Evolutionary conservation across 1,140 invertebrate species (phyloP).

Genomic region (Tetranychus cinnabarinus): DNA sequence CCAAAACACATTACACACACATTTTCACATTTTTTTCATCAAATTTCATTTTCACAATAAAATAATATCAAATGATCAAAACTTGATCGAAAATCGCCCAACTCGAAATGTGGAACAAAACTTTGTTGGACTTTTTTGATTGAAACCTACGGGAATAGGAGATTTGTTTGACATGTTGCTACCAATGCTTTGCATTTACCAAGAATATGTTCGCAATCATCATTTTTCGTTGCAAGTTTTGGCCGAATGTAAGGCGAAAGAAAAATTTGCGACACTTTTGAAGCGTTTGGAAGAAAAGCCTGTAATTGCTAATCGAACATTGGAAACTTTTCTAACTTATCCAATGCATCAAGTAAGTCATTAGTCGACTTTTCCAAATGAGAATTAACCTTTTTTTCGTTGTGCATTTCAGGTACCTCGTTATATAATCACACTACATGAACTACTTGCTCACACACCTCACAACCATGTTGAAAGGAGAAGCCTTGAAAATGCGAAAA

Average conservation of each 20-base stretch:
- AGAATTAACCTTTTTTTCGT: not conserved
- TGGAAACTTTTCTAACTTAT: constrained; percentile 76
- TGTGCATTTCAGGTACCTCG: constrained; percentile 43
- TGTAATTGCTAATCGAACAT: constrained; percentile 50
- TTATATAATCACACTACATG: constrained; percentile 75
- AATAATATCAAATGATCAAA: too few species aligned
- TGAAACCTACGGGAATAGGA: constrained; percentile 28
- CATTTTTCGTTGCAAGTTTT: constrained; percentile 77
- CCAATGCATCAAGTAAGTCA: constrained; percentile 70
- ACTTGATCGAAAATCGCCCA: too few species aligned
- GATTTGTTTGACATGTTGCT: constrained; percentile 81
- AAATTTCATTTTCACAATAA: too few species aligned
- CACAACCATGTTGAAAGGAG: constrained; percentile 82
- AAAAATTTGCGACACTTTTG: constrained; percentile 53
- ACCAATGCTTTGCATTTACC: constrained; percentile 79
- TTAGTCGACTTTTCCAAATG: not conserved
- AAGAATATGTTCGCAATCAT: constrained; percentile 80
- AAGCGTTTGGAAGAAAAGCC: constrained; percentile 61
- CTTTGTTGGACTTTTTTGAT: not conserved
- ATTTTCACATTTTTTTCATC: too few species aligned
- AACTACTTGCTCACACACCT: constrained; percentile 69
- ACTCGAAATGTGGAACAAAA: not conserved
- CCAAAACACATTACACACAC: too few species aligned
- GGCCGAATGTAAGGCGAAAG: constrained; percentile 69
- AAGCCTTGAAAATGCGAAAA: constrained; percentile 60